Conservation (phyloP, 2,113 vertebrate genomes). For the Clarias gariepinus region DNA sequence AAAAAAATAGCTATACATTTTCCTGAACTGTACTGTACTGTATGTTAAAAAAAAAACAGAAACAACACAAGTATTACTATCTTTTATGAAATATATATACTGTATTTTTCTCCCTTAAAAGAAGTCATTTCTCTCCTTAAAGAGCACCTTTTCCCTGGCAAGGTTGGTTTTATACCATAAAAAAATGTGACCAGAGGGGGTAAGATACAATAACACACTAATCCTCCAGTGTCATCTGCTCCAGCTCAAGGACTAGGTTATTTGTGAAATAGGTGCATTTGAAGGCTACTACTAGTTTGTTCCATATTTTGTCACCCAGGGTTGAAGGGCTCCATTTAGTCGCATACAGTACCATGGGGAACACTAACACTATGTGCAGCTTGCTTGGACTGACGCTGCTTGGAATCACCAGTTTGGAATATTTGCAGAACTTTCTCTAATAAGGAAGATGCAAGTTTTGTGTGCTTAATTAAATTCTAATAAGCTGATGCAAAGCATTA, state of each 20-base stretch:
- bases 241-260: conserved; percentile 46
- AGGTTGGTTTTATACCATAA: conserved; percentile 6
- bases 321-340: conserved; percentile 43
- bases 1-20: background rate
- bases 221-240: conserved; percentile 34
- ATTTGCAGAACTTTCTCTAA: background rate
- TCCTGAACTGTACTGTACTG: background rate
- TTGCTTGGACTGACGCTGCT: conserved; percentile 22
- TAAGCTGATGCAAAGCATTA: conserved; percentile 21
- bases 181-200: conserved; percentile 41
- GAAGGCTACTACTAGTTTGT: conserved; percentile 42
- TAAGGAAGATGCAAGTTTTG: background rate
- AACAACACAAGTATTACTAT: background rate
- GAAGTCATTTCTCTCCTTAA: conserved; percentile 14
- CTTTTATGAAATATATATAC: conserved; percentile 18
- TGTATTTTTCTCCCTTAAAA: conserved; percentile 23
- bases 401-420: background rate
- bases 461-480: conserved; percentile 19
- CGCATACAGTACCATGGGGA: conserved; percentile 15
- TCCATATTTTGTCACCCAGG: conserved; percentile 37
- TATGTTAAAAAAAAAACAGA: background rate
- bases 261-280: conserved; percentile 41
- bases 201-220: conserved; percentile 45
- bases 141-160: conserved; percentile 21
- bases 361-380: background rate